Percentiles rank a stretch among this genome's conserved stretches.
Evolutionary conservation across 2,113 vertebrate genomes (phyloP).

Genomic region (Pomatorhinus ruficollis): DNA sequence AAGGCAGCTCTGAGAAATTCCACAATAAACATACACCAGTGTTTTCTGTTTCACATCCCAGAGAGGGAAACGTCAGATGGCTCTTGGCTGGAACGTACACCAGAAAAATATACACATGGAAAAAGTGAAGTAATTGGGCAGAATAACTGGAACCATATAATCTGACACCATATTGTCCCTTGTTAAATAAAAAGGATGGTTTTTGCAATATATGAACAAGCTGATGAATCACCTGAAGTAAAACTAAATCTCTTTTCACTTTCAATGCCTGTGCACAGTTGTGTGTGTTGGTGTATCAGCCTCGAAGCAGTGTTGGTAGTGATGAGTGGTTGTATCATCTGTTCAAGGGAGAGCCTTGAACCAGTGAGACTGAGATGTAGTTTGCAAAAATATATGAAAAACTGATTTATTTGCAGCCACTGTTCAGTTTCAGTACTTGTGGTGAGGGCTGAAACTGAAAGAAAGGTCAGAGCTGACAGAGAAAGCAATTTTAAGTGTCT

Average conservation of each 20-base stretch:
- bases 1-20: not conserved
- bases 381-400: not conserved
- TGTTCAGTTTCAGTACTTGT: not conserved
- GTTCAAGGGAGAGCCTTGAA: not conserved
- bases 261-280: not conserved
- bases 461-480: not conserved
- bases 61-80: not conserved
- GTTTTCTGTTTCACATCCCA: not conserved
- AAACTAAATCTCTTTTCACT: not conserved
- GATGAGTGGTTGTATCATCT: not conserved
- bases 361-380: not conserved
- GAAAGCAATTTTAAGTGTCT: not conserved
- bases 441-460: not conserved
- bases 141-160: not conserved
- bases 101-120: not conserved
- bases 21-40: fast-evolving
- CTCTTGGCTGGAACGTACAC: not conserved
- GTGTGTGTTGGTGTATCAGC: not conserved
- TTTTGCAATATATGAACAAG: not conserved
- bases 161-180: not conserved
- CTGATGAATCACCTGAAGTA: not conserved
- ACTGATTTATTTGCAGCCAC: not conserved
- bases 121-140: not conserved
- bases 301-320: fast-evolving
- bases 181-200: not conserved